A percentile compares a stretch with the other conserved stretches of the same genome.
These are phyloP conservation scores for Drosophila lacertosa DNA, from an alignment of 1,140 invertebrate genomes.

Conservation along the genomic window DNA sequence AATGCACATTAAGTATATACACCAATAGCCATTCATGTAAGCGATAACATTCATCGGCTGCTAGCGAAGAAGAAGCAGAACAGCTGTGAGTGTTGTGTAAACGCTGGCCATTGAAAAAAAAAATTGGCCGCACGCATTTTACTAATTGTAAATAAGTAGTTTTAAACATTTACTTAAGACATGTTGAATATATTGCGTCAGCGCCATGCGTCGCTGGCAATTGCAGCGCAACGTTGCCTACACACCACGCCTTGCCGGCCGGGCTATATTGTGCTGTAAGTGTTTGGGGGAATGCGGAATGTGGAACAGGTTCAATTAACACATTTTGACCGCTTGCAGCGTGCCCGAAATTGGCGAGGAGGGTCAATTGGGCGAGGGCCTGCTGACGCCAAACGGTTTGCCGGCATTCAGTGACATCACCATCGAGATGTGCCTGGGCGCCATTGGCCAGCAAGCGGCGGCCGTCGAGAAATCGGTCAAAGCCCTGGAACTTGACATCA, in stretches of 20 bases:
- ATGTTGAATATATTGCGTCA: constrained; percentile 72
- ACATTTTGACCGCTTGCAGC: constrained; percentile 84
- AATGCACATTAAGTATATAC: too few relatives aligned
- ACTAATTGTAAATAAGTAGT: constrained; percentile 51
- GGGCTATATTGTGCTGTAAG: constrained; percentile 83
- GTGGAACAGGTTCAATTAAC: not conserved
- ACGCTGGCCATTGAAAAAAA: constrained; percentile 48
- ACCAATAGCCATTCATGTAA: too few relatives aligned
- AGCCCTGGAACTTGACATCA: constrained; percentile 67
- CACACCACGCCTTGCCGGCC: constrained; percentile 57
- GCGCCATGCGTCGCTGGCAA: constrained; percentile 36
- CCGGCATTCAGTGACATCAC: constrained; percentile 92
- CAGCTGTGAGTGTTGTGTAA: constrained; percentile 63
- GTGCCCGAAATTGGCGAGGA: constrained; percentile 96
- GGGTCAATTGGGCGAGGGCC: constrained; percentile 88
- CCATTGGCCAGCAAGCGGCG: constrained; percentile 92
- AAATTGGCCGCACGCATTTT: constrained; percentile 43
- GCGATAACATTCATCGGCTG: not conserved
- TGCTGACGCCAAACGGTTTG: constrained; percentile 89
- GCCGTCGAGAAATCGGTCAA: constrained; percentile 92
- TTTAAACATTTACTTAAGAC: constrained; percentile 24
- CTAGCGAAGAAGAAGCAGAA: constrained; percentile 8
- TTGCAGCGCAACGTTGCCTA: constrained; percentile 45
- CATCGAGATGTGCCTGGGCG: constrained; percentile 92
- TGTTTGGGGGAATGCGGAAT: not conserved